phyloP scores from a whole-genome alignment of 2,113 vertebrate genomes.

The Rhombomys opimus region DNA sequence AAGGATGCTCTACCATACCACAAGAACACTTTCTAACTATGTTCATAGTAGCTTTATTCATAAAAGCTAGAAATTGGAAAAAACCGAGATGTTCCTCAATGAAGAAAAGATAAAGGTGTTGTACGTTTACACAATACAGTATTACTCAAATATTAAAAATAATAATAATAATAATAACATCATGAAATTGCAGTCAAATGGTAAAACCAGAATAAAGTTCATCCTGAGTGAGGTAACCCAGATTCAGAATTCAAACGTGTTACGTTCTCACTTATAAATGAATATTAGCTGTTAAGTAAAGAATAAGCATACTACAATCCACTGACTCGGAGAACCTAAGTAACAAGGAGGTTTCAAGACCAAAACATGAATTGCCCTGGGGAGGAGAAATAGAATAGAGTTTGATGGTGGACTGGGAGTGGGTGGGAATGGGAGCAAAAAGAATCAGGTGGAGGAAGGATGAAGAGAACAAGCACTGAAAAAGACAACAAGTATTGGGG shows the following conservation, averaged over 20 bases:
- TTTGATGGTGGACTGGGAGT: not conserved
- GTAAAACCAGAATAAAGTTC: not conserved
- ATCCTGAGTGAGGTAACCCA: not conserved
- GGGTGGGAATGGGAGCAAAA: not conserved
- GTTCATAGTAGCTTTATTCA: too few relatives aligned
- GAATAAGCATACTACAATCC: not conserved
- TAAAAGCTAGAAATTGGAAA: too few relatives aligned
- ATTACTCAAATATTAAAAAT: not conserved
- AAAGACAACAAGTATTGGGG: not conserved
- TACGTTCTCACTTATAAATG: not conserved
- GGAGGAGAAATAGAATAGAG: not conserved
- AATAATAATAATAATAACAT: not conserved
- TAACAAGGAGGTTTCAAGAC: not conserved
- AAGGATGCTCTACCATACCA: too few relatives aligned
- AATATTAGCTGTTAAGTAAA: not conserved
- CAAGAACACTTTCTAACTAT: too few relatives aligned
- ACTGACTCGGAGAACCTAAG: not conserved
- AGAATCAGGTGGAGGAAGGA: not conserved
- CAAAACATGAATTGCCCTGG: not conserved
- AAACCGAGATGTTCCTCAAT: too few relatives aligned
- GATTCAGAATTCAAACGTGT: not conserved
- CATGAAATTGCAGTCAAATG: not conserved
- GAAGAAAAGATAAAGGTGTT: too few relatives aligned
- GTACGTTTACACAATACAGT: not conserved
- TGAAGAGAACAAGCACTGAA: not conserved